Conservation (phyloP, 2,113 vertebrate species). For the Gallinago jamesoni region DNA sequence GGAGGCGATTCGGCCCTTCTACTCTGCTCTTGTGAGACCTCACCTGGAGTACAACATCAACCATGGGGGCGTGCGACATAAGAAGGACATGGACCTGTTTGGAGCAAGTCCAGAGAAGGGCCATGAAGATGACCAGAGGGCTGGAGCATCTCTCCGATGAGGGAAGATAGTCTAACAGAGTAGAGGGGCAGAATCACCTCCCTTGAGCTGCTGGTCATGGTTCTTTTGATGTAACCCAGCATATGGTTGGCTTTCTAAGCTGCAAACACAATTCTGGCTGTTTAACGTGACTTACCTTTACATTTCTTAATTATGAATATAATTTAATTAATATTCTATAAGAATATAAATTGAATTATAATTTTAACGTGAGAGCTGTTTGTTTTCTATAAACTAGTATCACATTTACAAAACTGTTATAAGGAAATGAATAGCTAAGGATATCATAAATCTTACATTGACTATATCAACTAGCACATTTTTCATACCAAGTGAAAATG, state of each 20-base stretch:
- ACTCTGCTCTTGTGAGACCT: no score
- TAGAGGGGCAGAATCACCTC: neutral
- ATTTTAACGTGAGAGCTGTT: neutral
- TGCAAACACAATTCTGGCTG: accelerated
- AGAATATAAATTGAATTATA: neutral
- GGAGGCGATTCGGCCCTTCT: no score
- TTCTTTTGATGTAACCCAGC: neutral
- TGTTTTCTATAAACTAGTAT: neutral
- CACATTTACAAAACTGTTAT: neutral
- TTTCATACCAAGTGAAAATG: neutral
- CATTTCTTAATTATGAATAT: neutral
- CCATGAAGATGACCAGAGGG: neutral
- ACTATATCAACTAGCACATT: neutral
- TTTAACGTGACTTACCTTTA: neutral
- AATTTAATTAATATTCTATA: neutral
- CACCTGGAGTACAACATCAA: no score
- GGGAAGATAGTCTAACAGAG: neutral
- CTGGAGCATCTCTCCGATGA: neutral
- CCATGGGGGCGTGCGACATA: neutral
- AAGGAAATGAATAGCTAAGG: neutral
- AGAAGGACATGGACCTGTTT: neutral
- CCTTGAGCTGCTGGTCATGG: accelerated
- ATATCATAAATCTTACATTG: neutral
- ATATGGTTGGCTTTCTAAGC: accelerated
- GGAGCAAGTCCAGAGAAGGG: neutral